A percentile compares a stretch with the other conserved stretches of the same genome.
These are phyloP conservation scores for Eumeta japonica DNA, from an alignment of 1,140 invertebrate species.

Conservation along the genomic window DNA sequence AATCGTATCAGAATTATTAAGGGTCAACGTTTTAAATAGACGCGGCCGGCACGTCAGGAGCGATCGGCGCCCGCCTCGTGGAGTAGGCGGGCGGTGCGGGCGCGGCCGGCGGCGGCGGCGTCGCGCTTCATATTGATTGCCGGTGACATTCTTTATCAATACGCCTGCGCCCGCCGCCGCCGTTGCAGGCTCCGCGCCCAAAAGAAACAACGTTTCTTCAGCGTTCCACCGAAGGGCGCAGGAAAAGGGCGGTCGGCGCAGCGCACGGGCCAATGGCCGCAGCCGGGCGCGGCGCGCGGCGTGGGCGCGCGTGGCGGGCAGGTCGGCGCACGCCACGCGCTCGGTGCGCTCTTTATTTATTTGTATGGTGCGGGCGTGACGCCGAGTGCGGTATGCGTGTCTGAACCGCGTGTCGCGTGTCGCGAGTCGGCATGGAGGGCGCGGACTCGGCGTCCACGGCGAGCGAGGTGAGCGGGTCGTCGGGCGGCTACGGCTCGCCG, in stretches of 20 bases:
- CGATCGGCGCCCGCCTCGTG: no score
- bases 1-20: not conserved
- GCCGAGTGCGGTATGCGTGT: slow-evolving; percentile 50
- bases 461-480: slow-evolving; percentile 65
- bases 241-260: slow-evolving; percentile 46
- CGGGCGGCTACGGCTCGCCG: slow-evolving; percentile 60
- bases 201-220: slow-evolving; percentile 55
- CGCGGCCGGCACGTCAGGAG: not conserved
- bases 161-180: slow-evolving; percentile 44
- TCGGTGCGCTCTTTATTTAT: slow-evolving; percentile 51
- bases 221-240: slow-evolving; percentile 35
- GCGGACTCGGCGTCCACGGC: slow-evolving; percentile 66
- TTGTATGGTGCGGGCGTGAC: slow-evolving; percentile 47
- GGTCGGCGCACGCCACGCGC: slow-evolving; percentile 46
- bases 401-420: no score
- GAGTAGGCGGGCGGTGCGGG: slow-evolving; percentile 2
- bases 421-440: slow-evolving; percentile 56
- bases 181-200: slow-evolving; percentile 42
- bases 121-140: slow-evolving; percentile 55
- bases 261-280: slow-evolving; percentile 28
- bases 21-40: not conserved
- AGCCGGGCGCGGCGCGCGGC: slow-evolving; percentile 16
- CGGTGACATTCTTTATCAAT: slow-evolving; percentile 65
- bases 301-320: slow-evolving; percentile 41
- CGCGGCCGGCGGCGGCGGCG: slow-evolving; percentile 17